Evolutionary conservation across 1,140 invertebrate species (phyloP).

Genomic region (Pseudachorutes palmiensis): DNA sequence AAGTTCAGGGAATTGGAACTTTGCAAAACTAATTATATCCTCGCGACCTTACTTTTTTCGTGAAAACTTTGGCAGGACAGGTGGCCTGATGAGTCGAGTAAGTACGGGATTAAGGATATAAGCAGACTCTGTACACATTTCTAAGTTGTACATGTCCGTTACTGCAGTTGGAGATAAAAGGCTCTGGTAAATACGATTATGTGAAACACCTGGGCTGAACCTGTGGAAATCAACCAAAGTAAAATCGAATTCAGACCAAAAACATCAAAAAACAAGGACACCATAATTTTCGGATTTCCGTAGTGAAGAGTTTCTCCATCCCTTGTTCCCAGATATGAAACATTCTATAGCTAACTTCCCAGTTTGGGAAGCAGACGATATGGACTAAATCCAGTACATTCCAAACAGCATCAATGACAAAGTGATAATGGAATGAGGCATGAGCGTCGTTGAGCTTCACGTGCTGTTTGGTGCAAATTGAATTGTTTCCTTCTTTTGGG

Average conservation of each 20-base stretch:
- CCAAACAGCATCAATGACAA: constrained; percentile 25
- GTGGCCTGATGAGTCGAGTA: constrained; percentile 9
- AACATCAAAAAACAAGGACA: background rate
- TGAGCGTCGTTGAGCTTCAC: constrained; percentile 8
- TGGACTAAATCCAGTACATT: constrained; percentile 25
- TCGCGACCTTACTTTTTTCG: constrained; percentile 11
- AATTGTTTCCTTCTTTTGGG: too few relatives aligned
- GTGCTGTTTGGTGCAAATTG: constrained; percentile 8
- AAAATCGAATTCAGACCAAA: background rate
- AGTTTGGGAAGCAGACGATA: constrained; percentile 15
- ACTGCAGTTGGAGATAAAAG: constrained; percentile 18
- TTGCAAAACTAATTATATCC: too few relatives aligned
- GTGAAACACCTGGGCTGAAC: constrained; percentile 15
- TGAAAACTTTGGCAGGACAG: background rate
- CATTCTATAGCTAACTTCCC: constrained; percentile 16
- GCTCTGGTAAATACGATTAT: constrained; percentile 17
- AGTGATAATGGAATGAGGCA: constrained; percentile 18
- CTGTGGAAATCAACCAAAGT: constrained; percentile 6
- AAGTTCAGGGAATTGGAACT: too few relatives aligned
- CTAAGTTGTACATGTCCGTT: constrained; percentile 26
- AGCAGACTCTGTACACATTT: constrained; percentile 26
- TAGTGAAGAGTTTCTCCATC: constrained; percentile 28
- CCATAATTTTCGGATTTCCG: constrained; percentile 27
- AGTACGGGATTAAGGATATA: constrained; percentile 10
- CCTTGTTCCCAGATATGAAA: constrained; percentile 29